Percentiles rank a stretch among this genome's conserved stretches.
Conservation (phyloP, 2,113 vertebrate species). For the Ictidomys tridecemlineatus region DNA sequence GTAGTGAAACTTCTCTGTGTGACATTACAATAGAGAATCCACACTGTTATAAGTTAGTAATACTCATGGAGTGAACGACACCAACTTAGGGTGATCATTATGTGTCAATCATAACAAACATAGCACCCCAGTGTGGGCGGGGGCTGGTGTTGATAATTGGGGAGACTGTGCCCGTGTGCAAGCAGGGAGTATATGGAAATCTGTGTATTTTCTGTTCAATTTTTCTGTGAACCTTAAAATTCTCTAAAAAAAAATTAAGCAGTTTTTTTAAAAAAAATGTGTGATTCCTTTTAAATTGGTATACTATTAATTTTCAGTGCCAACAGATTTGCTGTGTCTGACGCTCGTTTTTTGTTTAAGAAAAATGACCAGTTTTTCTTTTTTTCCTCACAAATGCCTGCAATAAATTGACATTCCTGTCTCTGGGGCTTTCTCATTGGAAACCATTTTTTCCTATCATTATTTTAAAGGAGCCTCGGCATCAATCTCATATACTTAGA, state of each 20-base stretch:
- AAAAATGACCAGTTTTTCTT: constrained; percentile 10
- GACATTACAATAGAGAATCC: not conserved
- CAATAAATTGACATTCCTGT: not conserved
- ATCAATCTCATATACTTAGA: not conserved
- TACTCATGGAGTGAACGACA: not conserved
- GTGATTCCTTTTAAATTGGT: not conserved
- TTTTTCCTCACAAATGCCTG: not conserved
- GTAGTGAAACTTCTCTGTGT: not conserved
- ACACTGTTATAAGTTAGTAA: not conserved
- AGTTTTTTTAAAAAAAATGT: not conserved
- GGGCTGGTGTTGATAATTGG: too few species aligned
- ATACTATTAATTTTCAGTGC: not conserved
- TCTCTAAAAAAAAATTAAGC: not conserved
- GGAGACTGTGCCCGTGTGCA: fast-evolving
- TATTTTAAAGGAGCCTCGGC: not conserved
- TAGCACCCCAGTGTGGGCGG: not conserved
- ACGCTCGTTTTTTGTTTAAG: constrained; percentile 38
- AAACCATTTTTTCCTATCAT: not conserved
- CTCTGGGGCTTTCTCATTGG: not conserved
- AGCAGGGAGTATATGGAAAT: not conserved
- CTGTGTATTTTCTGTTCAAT: not conserved
- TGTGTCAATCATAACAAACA: not conserved
- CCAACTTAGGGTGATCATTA: not conserved
- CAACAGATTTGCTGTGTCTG: not conserved
- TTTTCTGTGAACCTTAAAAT: not conserved